Percentiles rank a stretch among this genome's conserved stretches.
Evolutionary conservation across 2,797 vertebrate genomes (phyloP).

Genomic region (Buphagus erythrorhynchus): DNA sequence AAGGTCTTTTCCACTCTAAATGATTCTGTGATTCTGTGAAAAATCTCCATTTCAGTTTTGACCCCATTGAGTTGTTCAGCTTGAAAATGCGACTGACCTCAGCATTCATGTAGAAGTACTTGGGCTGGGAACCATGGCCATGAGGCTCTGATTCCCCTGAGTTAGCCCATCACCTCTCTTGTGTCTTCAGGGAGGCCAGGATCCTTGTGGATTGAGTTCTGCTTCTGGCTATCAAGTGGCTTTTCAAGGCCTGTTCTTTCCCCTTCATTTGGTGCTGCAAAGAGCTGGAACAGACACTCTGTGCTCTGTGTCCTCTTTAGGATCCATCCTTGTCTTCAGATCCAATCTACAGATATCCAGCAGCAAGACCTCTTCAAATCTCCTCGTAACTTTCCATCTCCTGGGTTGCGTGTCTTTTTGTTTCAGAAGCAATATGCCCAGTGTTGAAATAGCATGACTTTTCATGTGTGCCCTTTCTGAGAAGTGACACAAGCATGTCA

Average conservation of each 20-base stretch:
- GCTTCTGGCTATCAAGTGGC: neutral
- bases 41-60: neutral
- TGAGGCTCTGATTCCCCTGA: neutral
- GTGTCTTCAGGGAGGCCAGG: neutral
- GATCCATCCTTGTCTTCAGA: neutral
- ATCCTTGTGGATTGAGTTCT: neutral
- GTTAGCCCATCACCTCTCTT: neutral
- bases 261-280: neutral
- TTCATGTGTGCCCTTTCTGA: neutral
- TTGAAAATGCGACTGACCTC: neutral
- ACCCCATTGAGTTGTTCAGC: neutral
- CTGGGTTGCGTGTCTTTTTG: neutral
- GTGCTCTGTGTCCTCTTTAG: neutral
- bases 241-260: neutral
- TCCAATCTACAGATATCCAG: neutral
- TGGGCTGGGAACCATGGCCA: rapidly evolving
- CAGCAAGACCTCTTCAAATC: neutral
- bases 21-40: neutral
- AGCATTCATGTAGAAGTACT: rapidly evolving
- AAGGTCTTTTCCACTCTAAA: neutral
- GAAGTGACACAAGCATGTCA: rapidly evolving
- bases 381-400: neutral
- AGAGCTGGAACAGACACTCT: neutral
- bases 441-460: neutral
- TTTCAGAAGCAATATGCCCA: neutral